Conservation (phyloP, 2,113 vertebrate species). For the Pan paniscus region DNA sequence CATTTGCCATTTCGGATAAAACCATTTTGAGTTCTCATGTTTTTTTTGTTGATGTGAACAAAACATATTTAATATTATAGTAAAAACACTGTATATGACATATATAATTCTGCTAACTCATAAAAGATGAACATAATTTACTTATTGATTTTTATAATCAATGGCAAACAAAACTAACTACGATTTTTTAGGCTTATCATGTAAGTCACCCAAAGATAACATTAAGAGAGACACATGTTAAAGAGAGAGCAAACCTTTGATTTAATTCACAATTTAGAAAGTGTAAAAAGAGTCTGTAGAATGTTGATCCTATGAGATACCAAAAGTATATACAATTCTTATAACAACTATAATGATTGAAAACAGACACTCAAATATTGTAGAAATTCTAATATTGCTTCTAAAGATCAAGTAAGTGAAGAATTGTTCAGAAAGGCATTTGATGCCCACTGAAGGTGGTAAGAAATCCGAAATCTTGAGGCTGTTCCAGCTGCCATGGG, state of each 20-base stretch:
- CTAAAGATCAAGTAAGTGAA: background rate
- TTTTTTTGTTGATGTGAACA: background rate
- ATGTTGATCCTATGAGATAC: background rate
- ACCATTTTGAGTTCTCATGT: background rate
- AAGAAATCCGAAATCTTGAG: background rate
- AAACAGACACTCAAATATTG: background rate
- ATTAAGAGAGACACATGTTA: background rate
- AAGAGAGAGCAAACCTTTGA: background rate
- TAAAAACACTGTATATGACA: background rate
- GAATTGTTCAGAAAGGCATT: background rate
- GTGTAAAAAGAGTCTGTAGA: background rate
- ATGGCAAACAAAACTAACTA: background rate
- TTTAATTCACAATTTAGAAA: background rate
- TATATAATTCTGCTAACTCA: background rate
- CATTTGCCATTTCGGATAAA: background rate
- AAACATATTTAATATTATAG: background rate
- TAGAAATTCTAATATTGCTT: background rate
- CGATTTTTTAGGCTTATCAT: background rate
- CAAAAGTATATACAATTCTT: background rate
- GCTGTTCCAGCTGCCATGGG: rapidly evolving
- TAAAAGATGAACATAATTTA: background rate
- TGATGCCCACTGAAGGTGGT: background rate
- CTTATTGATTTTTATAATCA: background rate
- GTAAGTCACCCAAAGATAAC: background rate
- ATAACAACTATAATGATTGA: background rate